phyloP scores from a whole-genome alignment of 2,888 invertebrate species.

The Arenicola marina region DNA sequence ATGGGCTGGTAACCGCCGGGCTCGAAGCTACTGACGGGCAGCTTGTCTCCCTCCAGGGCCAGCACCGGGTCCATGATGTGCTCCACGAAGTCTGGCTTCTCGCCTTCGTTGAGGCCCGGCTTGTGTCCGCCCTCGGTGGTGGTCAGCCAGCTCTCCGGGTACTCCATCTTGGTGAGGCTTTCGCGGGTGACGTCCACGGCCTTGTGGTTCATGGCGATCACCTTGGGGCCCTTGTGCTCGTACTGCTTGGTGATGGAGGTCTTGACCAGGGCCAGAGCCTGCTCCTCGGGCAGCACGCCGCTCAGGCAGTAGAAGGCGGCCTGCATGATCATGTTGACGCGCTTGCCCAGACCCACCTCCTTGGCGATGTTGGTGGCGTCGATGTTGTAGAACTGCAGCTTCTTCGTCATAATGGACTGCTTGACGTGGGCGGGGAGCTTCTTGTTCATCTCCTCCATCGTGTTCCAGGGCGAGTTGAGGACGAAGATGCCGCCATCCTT shows the following conservation, averaged over 20 bases:
- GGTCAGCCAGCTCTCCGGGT: slow-evolving; percentile 22
- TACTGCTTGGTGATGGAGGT: slow-evolving; percentile 29
- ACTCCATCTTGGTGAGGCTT: slow-evolving; percentile 27
- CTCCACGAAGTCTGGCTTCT: slow-evolving; percentile 30
- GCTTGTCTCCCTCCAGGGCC: slow-evolving; percentile 34
- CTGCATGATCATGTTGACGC: slow-evolving; percentile 36
- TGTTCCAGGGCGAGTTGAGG: slow-evolving; percentile 34
- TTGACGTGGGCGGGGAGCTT: slow-evolving; percentile 33
- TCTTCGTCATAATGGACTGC: slow-evolving; percentile 29
- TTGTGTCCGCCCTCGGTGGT: slow-evolving; percentile 9
- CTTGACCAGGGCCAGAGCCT: slow-evolving; percentile 33
- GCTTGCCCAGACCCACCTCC: slow-evolving; percentile 32
- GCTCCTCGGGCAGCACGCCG: slow-evolving; percentile 31
- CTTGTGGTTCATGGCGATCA: slow-evolving; percentile 29
- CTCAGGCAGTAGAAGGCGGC: slow-evolving; percentile 32
- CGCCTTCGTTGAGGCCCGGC: background rate
- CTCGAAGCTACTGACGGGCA: slow-evolving; percentile 35
- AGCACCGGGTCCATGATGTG: slow-evolving; percentile 35
- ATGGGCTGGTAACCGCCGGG: slow-evolving; percentile 35
- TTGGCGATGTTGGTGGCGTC: slow-evolving; percentile 30
- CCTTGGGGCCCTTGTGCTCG: slow-evolving; percentile 33
- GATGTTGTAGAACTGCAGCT: slow-evolving; percentile 34
- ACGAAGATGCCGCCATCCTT: slow-evolving; percentile 33
- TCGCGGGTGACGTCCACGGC: slow-evolving; percentile 31
- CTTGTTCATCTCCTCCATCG: slow-evolving; percentile 29